Base-by-base conservation (phyloP, 1,140 invertebrate genomes). In the Neoseiulus cucumeris region DNA sequence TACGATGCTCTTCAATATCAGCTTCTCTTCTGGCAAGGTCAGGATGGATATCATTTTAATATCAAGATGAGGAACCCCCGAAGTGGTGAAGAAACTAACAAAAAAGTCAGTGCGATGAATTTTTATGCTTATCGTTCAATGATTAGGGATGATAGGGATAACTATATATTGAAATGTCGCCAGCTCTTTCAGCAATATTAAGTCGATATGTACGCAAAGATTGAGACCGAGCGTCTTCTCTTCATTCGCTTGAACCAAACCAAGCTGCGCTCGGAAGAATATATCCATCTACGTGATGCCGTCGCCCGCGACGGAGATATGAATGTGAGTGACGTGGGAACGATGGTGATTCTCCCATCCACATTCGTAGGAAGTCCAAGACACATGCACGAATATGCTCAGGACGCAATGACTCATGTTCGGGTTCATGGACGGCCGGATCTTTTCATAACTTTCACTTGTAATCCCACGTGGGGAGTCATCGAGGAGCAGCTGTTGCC, bases 91-190 rank as follows among this genome's bases (percentile, higher is more conserved):
- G 18, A 67, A n/a, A 66, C 68, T 67, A 51, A 66, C 42, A 74
- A 73, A 66, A 76, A 74, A 69, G 70, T 76, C 39, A 72, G 70
- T 64, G 67, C 72, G n/a, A 74, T 74, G 69, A 69, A 75, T 68
- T 77, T 71, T 68, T 78, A 77, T 70, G 69, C 73, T 45, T 75
- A 77, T 69, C n/a, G n/a, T n/a, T n/a, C n/a, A n/a, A n/a, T 72
- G 72, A 73, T 78, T 71, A 71, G 75, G 17, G 1, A 41, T n/a
- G 28, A 66, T 55, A 39, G 67, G 64, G 66, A 68, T 64, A 42
- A 69, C 41, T 47, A 70, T 9, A 68, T 72, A 67, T 69, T 72
- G 67, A 70, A 66, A 66, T 74, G 68, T 68, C 47, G 68, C 30
- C 33, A 39, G 33, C 9, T 39, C 4, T 39, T 39, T 9, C 33